Evolutionary conservation across 2,113 vertebrate genomes (phyloP).

Genomic region (Tragelaphus strepsiceros): DNA sequence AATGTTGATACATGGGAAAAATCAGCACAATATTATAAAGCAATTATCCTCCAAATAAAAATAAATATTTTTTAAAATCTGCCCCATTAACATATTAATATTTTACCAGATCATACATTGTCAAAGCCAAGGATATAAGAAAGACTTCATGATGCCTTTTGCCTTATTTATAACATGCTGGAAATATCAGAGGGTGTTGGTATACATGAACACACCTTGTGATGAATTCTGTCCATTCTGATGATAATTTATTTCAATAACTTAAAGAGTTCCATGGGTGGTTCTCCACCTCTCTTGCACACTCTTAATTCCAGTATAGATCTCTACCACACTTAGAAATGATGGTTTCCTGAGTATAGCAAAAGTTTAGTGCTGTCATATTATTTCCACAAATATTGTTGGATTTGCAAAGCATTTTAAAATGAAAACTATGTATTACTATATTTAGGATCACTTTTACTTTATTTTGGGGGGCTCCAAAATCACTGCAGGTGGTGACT

Average conservation of each 20-base stretch:
- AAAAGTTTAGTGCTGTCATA: neutral
- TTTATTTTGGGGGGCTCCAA: neutral
- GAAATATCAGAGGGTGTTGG: neutral
- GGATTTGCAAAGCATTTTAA: neutral
- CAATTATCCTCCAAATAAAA: neutral
- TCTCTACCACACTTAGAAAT: neutral
- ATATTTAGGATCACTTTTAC: neutral
- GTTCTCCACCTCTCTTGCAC: neutral
- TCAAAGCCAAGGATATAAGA: neutral
- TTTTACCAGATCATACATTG: neutral
- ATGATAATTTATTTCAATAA: neutral
- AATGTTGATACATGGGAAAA: neutral
- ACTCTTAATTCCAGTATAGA: neutral
- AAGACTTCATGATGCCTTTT: neutral
- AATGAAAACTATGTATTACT: neutral
- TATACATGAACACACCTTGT: neutral
- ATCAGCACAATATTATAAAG: neutral
- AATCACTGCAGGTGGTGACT: neutral
- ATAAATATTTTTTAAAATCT: neutral
- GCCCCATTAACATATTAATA: neutral
- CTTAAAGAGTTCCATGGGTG: neutral
- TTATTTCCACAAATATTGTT: neutral
- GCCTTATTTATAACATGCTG: neutral
- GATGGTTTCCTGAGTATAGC: neutral
- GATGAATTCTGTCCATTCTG: neutral